Conservation (phyloP, 92 coral and sea anemone genomes). For the Epizoanthus illoricatus region DNA sequence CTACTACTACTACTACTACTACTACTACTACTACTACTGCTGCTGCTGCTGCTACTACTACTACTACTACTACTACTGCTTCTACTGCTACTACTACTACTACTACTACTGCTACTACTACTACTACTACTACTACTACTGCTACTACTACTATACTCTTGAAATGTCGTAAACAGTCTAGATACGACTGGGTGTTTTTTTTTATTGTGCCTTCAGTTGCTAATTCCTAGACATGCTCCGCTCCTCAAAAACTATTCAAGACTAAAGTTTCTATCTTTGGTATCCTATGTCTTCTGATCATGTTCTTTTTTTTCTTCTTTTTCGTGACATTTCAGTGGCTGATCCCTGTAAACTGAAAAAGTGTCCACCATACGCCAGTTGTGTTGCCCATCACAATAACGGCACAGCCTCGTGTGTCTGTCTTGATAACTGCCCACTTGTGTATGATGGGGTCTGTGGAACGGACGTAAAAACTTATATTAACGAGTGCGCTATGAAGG, state of each 20-base stretch:
- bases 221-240: neutral
- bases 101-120: no score
- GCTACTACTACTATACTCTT: no score
- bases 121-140: no score
- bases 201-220: no score
- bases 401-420: constrained; percentile 73
- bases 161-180: no score
- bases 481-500: constrained; percentile 62
- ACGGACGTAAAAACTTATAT: constrained; percentile 52
- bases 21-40: no score
- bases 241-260: neutral
- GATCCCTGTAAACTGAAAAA: constrained; percentile 54
- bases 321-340: neutral
- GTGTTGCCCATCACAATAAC: constrained; percentile 52
- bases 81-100: no score
- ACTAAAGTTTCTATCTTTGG: constrained; percentile 6
- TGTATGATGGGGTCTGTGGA: constrained; percentile 59
- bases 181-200: no score
- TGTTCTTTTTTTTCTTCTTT: neutral
- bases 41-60: no score
- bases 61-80: no score
- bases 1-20: no score
- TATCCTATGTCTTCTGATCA: neutral
- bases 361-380: constrained; percentile 62
- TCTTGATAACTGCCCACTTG: constrained; percentile 52